Evolutionary conservation across 2,888 invertebrate genomes (phyloP).

Genomic region (Drepana falcataria): DNA sequence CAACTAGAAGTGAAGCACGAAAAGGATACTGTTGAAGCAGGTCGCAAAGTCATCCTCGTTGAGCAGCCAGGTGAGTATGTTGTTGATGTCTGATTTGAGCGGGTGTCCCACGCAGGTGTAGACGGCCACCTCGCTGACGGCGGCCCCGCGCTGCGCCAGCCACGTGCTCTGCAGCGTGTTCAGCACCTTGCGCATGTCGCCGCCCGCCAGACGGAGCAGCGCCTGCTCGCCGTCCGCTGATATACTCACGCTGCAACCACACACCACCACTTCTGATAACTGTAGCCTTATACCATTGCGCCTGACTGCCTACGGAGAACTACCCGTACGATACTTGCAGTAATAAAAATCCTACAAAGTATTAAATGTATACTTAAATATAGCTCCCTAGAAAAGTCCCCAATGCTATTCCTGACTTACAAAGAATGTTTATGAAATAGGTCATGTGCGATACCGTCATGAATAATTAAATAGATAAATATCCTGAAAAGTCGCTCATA

Average conservation of each 20-base stretch:
- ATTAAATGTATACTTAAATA: no score
- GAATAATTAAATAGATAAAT: no score
- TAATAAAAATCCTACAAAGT: no score
- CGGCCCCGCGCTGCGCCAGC: slow-evolving; percentile 87
- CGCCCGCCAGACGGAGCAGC: slow-evolving; percentile 91
- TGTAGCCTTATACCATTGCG: background rate
- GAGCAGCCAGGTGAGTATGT: slow-evolving; percentile 91
- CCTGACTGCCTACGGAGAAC: background rate
- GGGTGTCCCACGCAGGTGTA: slow-evolving; percentile 99
- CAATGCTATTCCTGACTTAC: no score
- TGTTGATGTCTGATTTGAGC: slow-evolving; percentile 90
- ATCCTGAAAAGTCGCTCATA: no score
- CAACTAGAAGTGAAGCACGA: background rate
- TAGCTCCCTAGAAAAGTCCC: no score
- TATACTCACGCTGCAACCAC: slow-evolving; percentile 83
- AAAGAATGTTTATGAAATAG: no score
- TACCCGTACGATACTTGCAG: no score
- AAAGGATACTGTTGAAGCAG: slow-evolving; percentile 89
- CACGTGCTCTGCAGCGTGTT: slow-evolving; percentile 98
- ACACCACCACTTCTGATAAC: background rate
- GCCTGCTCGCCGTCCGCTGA: slow-evolving; percentile 94
- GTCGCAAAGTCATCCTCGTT: slow-evolving; percentile 87
- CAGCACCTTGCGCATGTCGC: slow-evolving; percentile 98
- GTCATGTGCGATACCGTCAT: no score
- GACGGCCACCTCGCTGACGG: slow-evolving; percentile 91